Base-by-base conservation (phyloP, 2,888 invertebrate species). In the Drosophila fungiperda region DNA sequence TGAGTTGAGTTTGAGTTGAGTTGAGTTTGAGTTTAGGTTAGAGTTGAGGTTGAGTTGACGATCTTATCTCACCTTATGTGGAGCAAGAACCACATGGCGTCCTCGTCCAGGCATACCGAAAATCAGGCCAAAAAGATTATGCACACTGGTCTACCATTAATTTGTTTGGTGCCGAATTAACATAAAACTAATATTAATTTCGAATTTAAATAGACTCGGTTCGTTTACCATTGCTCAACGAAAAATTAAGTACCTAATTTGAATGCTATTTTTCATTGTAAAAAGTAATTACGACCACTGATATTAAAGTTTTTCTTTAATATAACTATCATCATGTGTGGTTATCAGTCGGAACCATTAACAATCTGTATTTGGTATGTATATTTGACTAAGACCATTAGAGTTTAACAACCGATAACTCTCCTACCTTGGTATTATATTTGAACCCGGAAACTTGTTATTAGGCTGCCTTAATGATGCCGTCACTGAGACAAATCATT, bases 81-180 rank as follows among this genome's bases (percentile, higher is more conserved):
- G 20, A 59, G 64, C 63, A 61, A 59, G 66, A 59, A 57, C 29
- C 20, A 62, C 65, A 69, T 52, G 38, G 57, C 64, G 52, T 58
- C 61, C 59, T 65, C 76, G 50, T 26, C 33, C 54, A 71, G 50
- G 54, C 67, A 60, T 64, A 68, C 72, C 72, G 68, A 70, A 62
- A 32, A 59, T 42, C 52, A 54, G 32, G 58, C 29, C 35, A 49
- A 55, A 38, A 55, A 73, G 65, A 80, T 80, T 80, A 71, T 35
- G 71, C 80, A 77, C 80, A 80, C 40, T 76, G 77, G 54, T 45
- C n/a, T 38, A 9, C 26, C 5, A 2, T 15, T 5, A 26, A 40
- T 52, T 62, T 57, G 15, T 20, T 36, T 20, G 17, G 15, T 32
- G 33, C 9, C 15, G 55, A 42, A 35, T 6, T 17, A 40, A 58